phyloP scores from a whole-genome alignment of 2,888 invertebrate genomes.

The Esperia sulphurella region DNA sequence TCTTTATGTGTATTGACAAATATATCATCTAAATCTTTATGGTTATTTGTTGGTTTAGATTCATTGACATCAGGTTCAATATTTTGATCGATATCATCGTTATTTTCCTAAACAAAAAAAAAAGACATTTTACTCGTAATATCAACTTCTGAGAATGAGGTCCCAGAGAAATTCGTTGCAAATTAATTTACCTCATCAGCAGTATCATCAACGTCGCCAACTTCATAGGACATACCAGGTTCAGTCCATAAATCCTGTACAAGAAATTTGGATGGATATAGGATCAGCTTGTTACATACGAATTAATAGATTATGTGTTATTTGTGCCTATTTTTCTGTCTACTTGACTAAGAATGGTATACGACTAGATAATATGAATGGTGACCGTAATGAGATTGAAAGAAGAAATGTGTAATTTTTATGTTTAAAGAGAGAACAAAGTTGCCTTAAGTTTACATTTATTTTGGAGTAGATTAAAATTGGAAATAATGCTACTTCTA shows the following conservation, averaged over 20 bases:
- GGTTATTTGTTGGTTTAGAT: neutral
- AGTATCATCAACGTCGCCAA: slow-evolving; percentile 1
- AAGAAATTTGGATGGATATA: neutral
- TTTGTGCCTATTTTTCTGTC: no score
- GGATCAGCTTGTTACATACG: neutral
- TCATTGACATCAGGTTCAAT: neutral
- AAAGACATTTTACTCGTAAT: no score
- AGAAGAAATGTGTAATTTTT: no score
- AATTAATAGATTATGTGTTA: no score
- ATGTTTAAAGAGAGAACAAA: no score
- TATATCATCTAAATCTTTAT: slow-evolving; percentile 1
- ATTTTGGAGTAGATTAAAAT: no score
- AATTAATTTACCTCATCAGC: neutral
- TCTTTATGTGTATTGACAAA: neutral
- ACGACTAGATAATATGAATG: no score
- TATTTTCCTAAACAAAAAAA: neutral
- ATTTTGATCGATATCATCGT: neutral
- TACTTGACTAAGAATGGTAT: no score
- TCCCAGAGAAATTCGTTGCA: neutral
- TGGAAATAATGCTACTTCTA: no score
- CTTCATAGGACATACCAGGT: slow-evolving; percentile 1
- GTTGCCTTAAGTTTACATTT: no score
- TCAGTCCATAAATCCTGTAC: neutral
- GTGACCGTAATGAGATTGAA: no score
- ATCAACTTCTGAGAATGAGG: neutral